A percentile compares a stretch with the other conserved stretches of the same genome.
Evolutionary conservation across 2,113 vertebrate species (phyloP).

Genomic region (Dipodomys stephensi): DNA sequence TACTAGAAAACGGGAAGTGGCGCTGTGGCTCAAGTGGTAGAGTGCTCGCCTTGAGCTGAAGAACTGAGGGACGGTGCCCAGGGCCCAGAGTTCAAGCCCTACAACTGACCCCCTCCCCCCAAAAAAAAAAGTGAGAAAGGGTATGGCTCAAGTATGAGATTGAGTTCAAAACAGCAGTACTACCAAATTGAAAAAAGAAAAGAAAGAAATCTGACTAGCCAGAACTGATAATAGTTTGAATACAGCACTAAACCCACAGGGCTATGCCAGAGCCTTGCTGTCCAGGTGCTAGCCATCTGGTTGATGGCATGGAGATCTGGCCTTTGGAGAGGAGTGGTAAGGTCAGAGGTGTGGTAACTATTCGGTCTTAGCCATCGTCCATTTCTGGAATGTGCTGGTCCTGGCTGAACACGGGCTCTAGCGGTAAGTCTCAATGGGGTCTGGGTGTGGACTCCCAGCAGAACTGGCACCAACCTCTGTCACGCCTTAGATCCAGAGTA

Average conservation of each 20-base stretch:
- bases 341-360: background rate
- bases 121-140: background rate
- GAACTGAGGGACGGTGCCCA: too few species aligned
- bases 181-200: too few species aligned
- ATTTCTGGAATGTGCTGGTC: rapidly evolving
- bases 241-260: background rate
- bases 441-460: slow-evolving; percentile 7
- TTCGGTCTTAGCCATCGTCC: background rate
- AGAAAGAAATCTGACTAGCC: too few species aligned
- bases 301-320: background rate
- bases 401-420: background rate
- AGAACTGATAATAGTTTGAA: background rate
- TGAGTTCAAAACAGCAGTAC: too few species aligned
- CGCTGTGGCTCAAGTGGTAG: too few species aligned
- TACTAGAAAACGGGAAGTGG: too few species aligned
- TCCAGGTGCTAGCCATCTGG: background rate
- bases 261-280: background rate
- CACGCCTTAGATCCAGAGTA: slow-evolving; percentile 94
- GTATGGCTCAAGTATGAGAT: too few species aligned
- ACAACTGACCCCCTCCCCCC: too few species aligned
- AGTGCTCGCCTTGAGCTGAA: too few species aligned
- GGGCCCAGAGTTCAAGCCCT: too few species aligned
- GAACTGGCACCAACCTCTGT: slow-evolving; percentile 29
- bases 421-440: background rate
- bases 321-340: background rate